A percentile compares a stretch with the other conserved stretches of the same genome.
Evolutionary conservation across 2,888 invertebrate genomes (phyloP).

Genomic region (Orthosia cruda): DNA sequence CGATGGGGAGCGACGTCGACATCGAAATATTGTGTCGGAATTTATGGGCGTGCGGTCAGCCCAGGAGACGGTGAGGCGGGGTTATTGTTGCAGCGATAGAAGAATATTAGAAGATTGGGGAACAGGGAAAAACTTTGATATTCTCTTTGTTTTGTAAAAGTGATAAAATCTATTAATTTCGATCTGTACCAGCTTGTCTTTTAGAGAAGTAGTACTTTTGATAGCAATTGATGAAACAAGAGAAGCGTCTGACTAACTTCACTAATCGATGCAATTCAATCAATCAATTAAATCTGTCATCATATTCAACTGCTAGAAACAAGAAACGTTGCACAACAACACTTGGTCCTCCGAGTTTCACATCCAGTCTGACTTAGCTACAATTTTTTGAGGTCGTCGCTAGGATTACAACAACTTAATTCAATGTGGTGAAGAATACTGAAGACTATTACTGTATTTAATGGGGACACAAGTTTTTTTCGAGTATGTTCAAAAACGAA

Average conservation of each 20-base stretch:
- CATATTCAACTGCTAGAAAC: too few species aligned
- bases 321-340: too few species aligned
- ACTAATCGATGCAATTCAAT: too few species aligned
- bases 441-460: not conserved
- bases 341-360: too few species aligned
- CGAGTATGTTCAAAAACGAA: not conserved
- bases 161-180: not conserved
- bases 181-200: too few species aligned
- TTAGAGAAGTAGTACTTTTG: too few species aligned
- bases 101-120: not conserved
- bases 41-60: conserved; percentile 84
- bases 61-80: conserved; percentile 70
- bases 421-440: not conserved
- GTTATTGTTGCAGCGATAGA: conserved; percentile 66
- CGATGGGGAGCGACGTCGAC: conserved; percentile 73
- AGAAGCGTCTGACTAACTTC: too few species aligned
- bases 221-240: too few species aligned
- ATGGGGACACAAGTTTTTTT: not conserved
- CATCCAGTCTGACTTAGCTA: too few species aligned
- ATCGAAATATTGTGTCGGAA: conserved; percentile 86
- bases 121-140: not conserved
- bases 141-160: not conserved
- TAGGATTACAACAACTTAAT: too few species aligned
- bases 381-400: too few species aligned
- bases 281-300: too few species aligned